Evolutionary conservation across 1,140 invertebrate genomes (phyloP), one percentile per base, ranked within the genome.

Genomic region (Tribolium madens): DNA sequence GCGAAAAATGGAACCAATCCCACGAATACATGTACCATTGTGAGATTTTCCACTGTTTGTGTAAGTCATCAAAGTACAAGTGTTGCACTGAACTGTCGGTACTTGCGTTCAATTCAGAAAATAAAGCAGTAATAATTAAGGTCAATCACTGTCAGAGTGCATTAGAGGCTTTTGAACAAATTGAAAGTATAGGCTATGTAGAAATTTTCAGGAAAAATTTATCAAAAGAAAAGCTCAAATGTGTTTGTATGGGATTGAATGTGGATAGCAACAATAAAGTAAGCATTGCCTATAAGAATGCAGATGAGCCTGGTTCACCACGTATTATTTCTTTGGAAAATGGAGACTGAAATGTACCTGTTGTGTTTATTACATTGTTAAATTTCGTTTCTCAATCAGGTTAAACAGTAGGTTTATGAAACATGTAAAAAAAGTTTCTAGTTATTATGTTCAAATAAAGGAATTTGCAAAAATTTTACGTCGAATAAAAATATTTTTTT

Each of bases 231-330:
- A 18, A 57, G 1, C 17, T 57, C 15, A 26, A 57, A 57, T 57
- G 52, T 57, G 52, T 57, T 57, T 57, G 17, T 26, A 18, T 21
- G 52, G 52, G 17, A 57, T 21, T 57, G 52, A 57, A 57, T 57
- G 52, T 57, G 52, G 10, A 57, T 57, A 26, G 21, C 1, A 57
- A 57, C 52, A 57, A 57, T 57, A 57, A 57, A 57, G 17, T 57
- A 57, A 57, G 52, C 52, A 57, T 57, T 57, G 17, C 52, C 52
- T 57, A 57, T 57, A 57, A 57, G 52, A 57, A 57, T 18, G 52
- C 52, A 57, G 52, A 57, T 57, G 18, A 57, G 52, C 17, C 52
- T 57, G 52, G 52, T 21, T 18, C 52, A 57, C 52, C 52, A 57
- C 14, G 52, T 14, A 9, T 14, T 12, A 14, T 52, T 52, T 52